Evolutionary conservation across 2,888 invertebrate genomes (phyloP), one percentile per base, ranked within the genome.

Genomic region (Drosophila merina): DNA sequence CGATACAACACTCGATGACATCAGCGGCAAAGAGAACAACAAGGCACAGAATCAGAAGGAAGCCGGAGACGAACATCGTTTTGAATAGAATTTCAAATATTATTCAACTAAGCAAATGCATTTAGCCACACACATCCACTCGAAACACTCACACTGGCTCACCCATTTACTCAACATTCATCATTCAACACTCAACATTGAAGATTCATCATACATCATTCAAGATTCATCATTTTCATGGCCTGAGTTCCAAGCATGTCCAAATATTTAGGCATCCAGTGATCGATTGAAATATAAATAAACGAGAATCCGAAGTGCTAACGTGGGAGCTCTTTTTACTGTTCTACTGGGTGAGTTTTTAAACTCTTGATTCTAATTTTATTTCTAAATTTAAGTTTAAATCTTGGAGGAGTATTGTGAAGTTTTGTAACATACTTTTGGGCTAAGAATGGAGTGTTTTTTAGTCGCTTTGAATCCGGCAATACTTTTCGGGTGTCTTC

Each of bases 91-190:
- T 70, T 83, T 73, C 58, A 70, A 57, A 59, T 58, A 58, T 54
- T 66, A 59, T 52, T 62, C 36, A 63, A 78, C 75, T 75, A 75
- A 71, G 76, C 72, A 67, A 75, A 64, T 64, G 80, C 79, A 79
- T 79, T 82, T 79, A 82, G 33, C 20, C 42, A 44, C 44, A 44
- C 44, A 20, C 20, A 20, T 20, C 38, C 42, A 38, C 25, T 66
- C 48, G 48, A 8, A 20, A 20, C 20, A 20, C 20, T 1, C 20
- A 20, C 20, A 20, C 20, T 20, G 20, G 20, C 20, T 2, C 20
- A 20, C 20, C 20, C 20, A 20, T 20, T 20, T 20, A 20, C 20
- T 20, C 20, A 20, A 20, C 20, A 20, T 20, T 20, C 20, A 20
- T 20, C 20, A 20, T 20, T 20, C 20, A 20, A 20, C 20, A 20